Evolutionary conservation across 2,113 vertebrate species (phyloP).

Genomic region (Trochalopteron elliotii): DNA sequence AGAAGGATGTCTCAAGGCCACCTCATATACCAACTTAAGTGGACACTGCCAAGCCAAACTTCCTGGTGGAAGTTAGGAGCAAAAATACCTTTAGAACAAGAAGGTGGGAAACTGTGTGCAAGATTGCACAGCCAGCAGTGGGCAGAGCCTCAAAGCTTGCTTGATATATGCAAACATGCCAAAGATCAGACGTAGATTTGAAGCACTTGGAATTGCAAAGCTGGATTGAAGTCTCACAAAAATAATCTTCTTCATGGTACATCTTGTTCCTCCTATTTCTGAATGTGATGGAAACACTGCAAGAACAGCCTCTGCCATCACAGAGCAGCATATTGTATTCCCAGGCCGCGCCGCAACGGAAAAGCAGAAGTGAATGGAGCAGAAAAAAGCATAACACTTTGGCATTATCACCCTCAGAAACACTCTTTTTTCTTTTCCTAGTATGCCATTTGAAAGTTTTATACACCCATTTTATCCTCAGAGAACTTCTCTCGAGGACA

Average conservation of each 20-base stretch:
- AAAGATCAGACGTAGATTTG: not conserved
- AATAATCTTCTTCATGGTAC: conserved; percentile 30
- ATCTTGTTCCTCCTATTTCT: conserved; percentile 56
- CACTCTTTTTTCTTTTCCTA: not conserved
- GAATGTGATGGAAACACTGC: conserved; percentile 11
- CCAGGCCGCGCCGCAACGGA: not conserved
- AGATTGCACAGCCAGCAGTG: not conserved
- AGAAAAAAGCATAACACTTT: not conserved
- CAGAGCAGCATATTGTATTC: conserved; percentile 38
- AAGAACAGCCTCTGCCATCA: conserved; percentile 38
- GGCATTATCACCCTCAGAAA: conserved; percentile 6
- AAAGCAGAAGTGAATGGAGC: not conserved
- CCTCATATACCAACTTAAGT: not conserved
- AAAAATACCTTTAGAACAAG: not conserved
- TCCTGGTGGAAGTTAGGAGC: not conserved
- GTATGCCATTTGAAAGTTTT: not conserved
- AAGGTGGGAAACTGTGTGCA: not conserved
- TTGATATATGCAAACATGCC: not conserved
- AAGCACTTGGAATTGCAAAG: conserved; percentile 43
- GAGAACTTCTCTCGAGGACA: not conserved
- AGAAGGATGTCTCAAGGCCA: not conserved
- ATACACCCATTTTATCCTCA: not conserved
- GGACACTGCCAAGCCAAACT: not conserved
- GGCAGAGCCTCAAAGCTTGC: not conserved
- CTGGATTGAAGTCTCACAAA: conserved; percentile 27